Conservation (phyloP, 64 coral and sea anemone genomes). For the Astreopora myriophthalma region DNA sequence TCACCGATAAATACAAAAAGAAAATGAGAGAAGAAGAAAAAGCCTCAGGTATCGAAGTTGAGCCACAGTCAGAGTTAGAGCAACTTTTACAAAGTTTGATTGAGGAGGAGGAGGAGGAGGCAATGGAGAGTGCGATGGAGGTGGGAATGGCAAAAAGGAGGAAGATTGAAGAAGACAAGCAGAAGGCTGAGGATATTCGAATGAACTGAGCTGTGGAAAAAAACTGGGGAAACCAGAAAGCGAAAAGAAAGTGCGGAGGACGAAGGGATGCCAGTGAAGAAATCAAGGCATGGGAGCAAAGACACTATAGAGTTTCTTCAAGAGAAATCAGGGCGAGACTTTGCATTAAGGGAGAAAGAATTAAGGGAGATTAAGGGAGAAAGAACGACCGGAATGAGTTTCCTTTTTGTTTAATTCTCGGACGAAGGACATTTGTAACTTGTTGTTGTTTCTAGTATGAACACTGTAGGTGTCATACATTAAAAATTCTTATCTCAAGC, state of each 20-base stretch:
- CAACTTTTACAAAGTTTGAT: neutral
- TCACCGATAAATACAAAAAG: neutral
- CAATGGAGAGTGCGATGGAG: neutral
- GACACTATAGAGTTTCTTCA: slow-evolving; percentile 5
- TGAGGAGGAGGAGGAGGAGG: neutral
- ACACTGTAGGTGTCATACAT: neutral
- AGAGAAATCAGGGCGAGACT: neutral
- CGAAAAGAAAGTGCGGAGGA: neutral
- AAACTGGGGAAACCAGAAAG: neutral
- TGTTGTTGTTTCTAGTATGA: neutral
- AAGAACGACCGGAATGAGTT: neutral
- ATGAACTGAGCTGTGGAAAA: neutral
- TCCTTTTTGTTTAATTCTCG: neutral
- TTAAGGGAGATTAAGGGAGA: neutral
- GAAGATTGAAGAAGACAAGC: neutral
- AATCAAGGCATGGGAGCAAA: neutral
- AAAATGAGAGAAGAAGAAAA: neutral
- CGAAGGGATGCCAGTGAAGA: neutral
- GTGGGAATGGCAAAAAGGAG: neutral
- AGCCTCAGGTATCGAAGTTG: neutral
- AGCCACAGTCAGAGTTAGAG: neutral
- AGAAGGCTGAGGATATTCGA: neutral
- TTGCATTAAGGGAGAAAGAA: neutral
- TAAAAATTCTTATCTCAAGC: too few relatives aligned
- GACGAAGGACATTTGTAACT: neutral